Evolutionary conservation across 2,797 vertebrate genomes (phyloP).

Genomic region (Atherinosoma microstoma): DNA sequence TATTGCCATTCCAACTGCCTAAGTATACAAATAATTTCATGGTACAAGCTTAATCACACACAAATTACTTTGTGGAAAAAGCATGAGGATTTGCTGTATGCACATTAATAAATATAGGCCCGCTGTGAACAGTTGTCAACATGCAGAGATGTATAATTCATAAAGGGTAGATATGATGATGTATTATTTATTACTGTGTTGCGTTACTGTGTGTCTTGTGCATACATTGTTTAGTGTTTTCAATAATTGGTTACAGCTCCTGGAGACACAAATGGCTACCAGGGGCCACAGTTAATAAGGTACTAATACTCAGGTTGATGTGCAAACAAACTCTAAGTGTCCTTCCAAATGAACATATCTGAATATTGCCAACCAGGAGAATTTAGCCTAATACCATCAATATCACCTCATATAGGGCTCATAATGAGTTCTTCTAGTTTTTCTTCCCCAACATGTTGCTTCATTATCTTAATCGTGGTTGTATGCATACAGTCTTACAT

Average conservation of each 20-base stretch:
- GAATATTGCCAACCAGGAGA: conserved; percentile 24
- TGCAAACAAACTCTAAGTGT: conserved; percentile 20
- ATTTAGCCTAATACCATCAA: not conserved
- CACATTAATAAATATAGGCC: conserved; percentile 54
- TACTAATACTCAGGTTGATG: conserved; percentile 14
- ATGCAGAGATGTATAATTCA: conserved; percentile 73
- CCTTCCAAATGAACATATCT: conserved; percentile 8
- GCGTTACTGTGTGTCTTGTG: conserved; percentile 47
- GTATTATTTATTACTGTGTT: conserved; percentile 68
- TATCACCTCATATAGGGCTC: not conserved
- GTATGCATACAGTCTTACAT: conserved; percentile 2
- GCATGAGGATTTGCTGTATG: conserved; percentile 9
- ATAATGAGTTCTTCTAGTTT: conserved; percentile 16
- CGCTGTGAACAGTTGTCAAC: conserved; percentile 72
- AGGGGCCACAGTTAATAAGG: conserved; percentile 32
- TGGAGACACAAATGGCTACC: conserved; percentile 12
- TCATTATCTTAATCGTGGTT: conserved; percentile 28
- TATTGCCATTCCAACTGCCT: too few species aligned
- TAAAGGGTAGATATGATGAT: conserved; percentile 61
- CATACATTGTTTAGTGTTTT: conserved; percentile 51
- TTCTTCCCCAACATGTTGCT: conserved; percentile 8
- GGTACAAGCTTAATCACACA: conserved; percentile 57
- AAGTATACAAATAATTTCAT: conserved; percentile 37
- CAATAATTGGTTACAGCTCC: conserved; percentile 43
- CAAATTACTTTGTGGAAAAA: conserved; percentile 50